Percentiles rank a stretch among this genome's conserved stretches.
Conservation (phyloP, 2,797 vertebrate genomes). For the Pitangus sulphuratus region DNA sequence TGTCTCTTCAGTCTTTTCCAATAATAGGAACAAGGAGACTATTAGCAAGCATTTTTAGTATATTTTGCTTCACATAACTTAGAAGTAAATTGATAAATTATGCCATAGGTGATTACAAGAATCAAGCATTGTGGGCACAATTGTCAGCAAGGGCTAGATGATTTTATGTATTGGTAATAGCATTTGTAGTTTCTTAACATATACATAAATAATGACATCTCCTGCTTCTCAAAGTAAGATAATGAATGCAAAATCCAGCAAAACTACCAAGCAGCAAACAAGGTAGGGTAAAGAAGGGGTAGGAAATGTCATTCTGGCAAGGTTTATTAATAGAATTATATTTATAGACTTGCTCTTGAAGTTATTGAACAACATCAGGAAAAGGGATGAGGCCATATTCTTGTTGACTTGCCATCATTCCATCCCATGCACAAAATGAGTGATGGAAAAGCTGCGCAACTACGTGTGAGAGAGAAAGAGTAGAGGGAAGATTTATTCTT, state of each 20-base stretch:
- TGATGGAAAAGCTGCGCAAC: background rate
- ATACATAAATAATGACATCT: background rate
- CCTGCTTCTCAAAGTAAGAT: background rate
- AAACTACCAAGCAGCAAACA: background rate
- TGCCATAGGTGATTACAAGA: background rate
- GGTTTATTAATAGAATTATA: background rate
- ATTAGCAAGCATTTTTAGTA: background rate
- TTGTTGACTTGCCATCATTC: background rate
- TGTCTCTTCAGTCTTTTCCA: background rate
- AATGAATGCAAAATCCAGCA: background rate
- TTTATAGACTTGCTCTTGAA: background rate
- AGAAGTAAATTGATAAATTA: background rate
- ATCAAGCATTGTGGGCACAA: background rate
- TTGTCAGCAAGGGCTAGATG: background rate
- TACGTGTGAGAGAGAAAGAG: background rate
- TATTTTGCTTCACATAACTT: background rate
- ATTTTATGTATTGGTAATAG: background rate
- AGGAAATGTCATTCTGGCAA: background rate
- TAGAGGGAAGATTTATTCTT: background rate
- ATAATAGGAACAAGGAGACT: background rate
- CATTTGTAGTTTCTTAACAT: background rate
- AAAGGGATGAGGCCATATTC: background rate
- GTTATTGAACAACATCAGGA: background rate
- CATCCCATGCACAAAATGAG: background rate
- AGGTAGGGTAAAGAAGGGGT: background rate